Percentiles rank a stretch among this genome's conserved stretches.
phyloP scores from a whole-genome alignment of 64 coral and sea anemone genomes.

The Pachyseris speciosa region DNA sequence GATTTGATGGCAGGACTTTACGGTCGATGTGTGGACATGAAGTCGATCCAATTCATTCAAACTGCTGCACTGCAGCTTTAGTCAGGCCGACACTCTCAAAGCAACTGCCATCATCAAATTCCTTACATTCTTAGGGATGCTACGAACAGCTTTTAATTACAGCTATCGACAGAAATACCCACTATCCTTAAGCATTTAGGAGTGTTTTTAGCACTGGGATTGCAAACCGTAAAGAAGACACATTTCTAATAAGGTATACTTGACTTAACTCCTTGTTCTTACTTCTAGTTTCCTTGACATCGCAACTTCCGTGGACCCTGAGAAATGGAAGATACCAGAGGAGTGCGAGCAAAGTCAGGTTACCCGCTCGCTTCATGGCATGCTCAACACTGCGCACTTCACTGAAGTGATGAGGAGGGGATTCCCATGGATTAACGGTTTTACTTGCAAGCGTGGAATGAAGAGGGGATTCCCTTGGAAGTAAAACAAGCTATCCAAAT shows the following conservation, averaged over 20 bases:
- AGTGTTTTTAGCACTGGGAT: too few relatives aligned
- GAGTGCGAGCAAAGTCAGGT: not conserved
- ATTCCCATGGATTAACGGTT: not conserved
- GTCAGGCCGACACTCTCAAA: too few relatives aligned
- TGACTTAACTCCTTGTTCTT: not conserved
- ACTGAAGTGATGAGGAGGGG: not conserved
- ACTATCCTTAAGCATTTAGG: too few relatives aligned
- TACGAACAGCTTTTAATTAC: too few relatives aligned
- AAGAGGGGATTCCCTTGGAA: not conserved
- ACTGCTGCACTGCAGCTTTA: too few relatives aligned
- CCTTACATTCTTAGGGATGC: too few relatives aligned
- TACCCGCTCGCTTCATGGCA: not conserved
- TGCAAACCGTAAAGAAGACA: too few relatives aligned
- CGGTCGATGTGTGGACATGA: too few relatives aligned
- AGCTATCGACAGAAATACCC: too few relatives aligned
- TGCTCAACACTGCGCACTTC: not conserved
- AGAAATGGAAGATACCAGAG: not conserved
- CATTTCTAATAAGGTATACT: not conserved
- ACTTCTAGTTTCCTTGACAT: not conserved
- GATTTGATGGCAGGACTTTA: too few relatives aligned
- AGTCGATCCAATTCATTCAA: too few relatives aligned
- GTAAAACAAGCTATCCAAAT: not conserved
- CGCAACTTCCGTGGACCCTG: not conserved
- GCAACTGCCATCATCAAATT: too few relatives aligned
- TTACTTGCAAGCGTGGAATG: not conserved